A percentile compares a stretch with the other conserved stretches of the same genome.
phyloP scores from a whole-genome alignment of 1,140 invertebrate species.

The Odontomachus brunneus region DNA sequence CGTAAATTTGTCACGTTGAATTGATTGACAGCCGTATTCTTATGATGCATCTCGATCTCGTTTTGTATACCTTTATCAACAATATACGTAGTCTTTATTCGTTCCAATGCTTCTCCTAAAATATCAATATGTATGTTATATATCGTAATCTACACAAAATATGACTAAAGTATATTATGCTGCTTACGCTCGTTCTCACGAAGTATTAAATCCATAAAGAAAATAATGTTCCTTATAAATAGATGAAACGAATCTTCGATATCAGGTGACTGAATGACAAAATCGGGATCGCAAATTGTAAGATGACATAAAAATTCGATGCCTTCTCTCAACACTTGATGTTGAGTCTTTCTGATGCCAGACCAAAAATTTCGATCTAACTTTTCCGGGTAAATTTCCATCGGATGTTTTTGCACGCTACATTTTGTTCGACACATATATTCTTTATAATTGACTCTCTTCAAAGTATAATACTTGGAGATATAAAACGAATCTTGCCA shows the following conservation, averaged over 20 bases:
- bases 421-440: neutral
- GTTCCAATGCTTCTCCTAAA: conserved; percentile 66
- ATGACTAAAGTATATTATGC: neutral
- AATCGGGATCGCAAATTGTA: conserved; percentile 77
- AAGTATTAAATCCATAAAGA: conserved; percentile 73
- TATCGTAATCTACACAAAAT: neutral
- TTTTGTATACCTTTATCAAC: conserved; percentile 52
- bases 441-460: conserved; percentile 59
- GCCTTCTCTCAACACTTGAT: conserved; percentile 76
- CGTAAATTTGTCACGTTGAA: conserved; percentile 56
- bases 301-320: conserved; percentile 80
- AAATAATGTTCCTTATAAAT: conserved; percentile 76
- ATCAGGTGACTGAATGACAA: conserved; percentile 75
- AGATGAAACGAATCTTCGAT: conserved; percentile 78
- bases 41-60: conserved; percentile 6
- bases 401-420: conserved; percentile 20
- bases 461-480: conserved; percentile 22
- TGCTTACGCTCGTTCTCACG: conserved; percentile 79
- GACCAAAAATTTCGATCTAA: conserved; percentile 73
- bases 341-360: conserved; percentile 71
- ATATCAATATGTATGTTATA: conserved; percentile 1
- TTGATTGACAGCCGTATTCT: neutral
- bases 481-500: neutral
- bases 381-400: conserved; percentile 42
- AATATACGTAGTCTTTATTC: conserved; percentile 67